phyloP scores from a whole-genome alignment of 2,888 invertebrate genomes.

The Agapetus fuscipes region DNA sequence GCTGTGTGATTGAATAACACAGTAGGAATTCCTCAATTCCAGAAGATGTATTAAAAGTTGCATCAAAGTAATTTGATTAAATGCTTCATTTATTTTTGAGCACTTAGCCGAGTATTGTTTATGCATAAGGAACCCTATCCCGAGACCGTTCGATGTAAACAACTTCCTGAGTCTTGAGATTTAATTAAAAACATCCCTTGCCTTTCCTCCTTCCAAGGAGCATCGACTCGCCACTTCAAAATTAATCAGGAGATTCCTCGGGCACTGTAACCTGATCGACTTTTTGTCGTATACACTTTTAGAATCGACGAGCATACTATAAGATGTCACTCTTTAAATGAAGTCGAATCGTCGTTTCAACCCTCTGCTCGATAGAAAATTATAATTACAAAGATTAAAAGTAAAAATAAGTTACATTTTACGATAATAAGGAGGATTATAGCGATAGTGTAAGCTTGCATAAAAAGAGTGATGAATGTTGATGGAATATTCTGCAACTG shows the following conservation, averaged over 20 bases:
- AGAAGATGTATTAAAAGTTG: no score
- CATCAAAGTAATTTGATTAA: no score
- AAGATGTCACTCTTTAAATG: not conserved
- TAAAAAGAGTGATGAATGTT: no score
- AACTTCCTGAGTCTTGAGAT: conserved; percentile 18
- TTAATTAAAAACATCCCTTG: conserved; percentile 21
- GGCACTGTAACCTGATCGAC: conserved; percentile 17
- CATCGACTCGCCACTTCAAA: conserved; percentile 18
- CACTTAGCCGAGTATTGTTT: no score
- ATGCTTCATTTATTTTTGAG: no score
- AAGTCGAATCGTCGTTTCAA: not conserved
- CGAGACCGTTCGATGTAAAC: conserved; percentile 19
- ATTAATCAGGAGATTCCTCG: conserved; percentile 20
- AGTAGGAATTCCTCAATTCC: no score
- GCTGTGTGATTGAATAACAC: no score
- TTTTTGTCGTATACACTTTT: conserved; percentile 6
- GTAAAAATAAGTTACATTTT: not conserved
- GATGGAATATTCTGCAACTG: no score
- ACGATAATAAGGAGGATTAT: no score
- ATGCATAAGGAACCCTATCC: no score
- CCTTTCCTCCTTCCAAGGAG: conserved; percentile 5
- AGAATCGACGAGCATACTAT: not conserved
- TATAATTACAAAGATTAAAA: not conserved
- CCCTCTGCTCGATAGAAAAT: not conserved
- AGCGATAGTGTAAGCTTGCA: no score